Conservation (phyloP, 2,113 vertebrate species). For the Neolamprologus toae region DNA sequence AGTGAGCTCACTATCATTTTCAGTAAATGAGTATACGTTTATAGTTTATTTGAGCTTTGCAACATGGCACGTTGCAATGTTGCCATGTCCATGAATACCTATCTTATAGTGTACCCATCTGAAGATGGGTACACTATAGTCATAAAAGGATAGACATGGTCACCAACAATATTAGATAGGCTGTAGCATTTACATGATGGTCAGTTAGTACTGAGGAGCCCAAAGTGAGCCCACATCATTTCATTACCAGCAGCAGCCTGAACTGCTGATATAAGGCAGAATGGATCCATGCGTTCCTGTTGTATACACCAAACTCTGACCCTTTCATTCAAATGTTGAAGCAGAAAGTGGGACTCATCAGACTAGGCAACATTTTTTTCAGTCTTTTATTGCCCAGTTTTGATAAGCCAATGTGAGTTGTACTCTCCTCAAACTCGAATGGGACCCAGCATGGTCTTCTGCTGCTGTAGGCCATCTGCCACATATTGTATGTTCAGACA, state of each 20-base stretch:
- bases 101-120: not conserved
- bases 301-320: not conserved
- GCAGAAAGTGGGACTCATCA: not conserved
- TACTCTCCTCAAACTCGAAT: not conserved
- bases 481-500: not conserved
- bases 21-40: not conserved
- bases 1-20: not conserved
- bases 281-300: not conserved
- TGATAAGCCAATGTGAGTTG: not conserved
- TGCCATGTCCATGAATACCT: too few species aligned
- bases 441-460: not conserved
- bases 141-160: not conserved
- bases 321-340: not conserved
- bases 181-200: not conserved
- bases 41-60: not conserved
- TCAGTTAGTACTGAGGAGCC: not conserved
- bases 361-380: not conserved
- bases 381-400: not conserved
- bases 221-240: not conserved
- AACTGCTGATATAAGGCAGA: not conserved
- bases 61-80: not conserved
- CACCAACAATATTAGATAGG: not conserved
- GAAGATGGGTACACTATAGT: not conserved
- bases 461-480: not conserved
- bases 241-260: not conserved